Evolutionary conservation across 2,888 invertebrate species (phyloP).

Genomic region (Conomelus anceps): DNA sequence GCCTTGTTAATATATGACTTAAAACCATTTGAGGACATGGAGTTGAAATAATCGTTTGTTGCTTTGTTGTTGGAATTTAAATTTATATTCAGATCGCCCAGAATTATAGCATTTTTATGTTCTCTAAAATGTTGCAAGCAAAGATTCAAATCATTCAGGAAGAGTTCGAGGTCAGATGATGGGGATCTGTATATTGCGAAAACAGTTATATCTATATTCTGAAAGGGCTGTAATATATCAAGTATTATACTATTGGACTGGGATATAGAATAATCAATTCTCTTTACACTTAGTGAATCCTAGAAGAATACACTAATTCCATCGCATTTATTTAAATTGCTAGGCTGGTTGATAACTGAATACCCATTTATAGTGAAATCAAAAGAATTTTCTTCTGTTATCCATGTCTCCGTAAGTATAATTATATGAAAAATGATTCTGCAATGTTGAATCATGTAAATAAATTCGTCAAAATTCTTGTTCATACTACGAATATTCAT

Average conservation of each 20-base stretch:
- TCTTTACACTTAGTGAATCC: too few relatives aligned
- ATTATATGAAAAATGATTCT: neutral
- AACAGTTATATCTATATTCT: too few relatives aligned
- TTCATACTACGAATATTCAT: too few relatives aligned
- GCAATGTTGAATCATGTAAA: neutral
- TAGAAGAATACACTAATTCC: too few relatives aligned
- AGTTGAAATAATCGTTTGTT: neutral
- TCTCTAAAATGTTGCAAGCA: neutral
- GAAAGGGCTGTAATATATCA: too few relatives aligned
- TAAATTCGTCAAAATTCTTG: neutral
- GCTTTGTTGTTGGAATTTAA: neutral
- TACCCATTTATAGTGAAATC: neutral
- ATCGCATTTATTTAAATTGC: too few relatives aligned
- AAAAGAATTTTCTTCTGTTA: neutral
- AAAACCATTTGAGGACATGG: neutral
- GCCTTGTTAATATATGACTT: neutral
- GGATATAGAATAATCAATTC: too few relatives aligned
- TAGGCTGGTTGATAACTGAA: neutral
- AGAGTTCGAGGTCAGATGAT: neutral
- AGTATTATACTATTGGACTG: too few relatives aligned
- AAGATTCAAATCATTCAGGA: neutral
- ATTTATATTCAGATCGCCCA: neutral
- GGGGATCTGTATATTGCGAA: too few relatives aligned
- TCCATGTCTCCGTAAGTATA: neutral
- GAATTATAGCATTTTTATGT: too few relatives aligned